phyloP scores from a whole-genome alignment of 30 jellyfish, hydroid and myxozoan species.

The Hydractinia symbiolongicarpus region DNA sequence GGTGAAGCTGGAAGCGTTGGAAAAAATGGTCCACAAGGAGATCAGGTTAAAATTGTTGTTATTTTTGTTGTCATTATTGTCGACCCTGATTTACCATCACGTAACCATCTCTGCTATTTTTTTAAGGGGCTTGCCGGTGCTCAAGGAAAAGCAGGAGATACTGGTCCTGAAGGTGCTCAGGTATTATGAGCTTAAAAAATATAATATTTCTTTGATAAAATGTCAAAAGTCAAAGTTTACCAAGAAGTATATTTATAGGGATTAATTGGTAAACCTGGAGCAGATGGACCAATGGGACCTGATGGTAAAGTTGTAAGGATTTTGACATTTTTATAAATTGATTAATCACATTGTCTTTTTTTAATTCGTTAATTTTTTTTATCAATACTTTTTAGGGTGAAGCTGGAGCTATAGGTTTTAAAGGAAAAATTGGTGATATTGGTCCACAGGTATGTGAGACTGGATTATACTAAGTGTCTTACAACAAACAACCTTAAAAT shows the following conservation, averaged over 20 bases:
- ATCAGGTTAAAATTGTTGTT: neutral
- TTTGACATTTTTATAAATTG: neutral
- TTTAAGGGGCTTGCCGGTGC: neutral
- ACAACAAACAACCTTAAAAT: too few relatives aligned
- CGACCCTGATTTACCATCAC: neutral
- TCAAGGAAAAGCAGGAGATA: slow-evolving; percentile 14
- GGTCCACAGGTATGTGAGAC: neutral
- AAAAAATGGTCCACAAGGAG: neutral
- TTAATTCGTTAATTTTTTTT: neutral
- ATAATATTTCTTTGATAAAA: neutral
- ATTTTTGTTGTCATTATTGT: neutral
- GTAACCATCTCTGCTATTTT: neutral
- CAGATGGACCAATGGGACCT: slow-evolving; percentile 8
- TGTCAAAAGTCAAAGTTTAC: neutral
- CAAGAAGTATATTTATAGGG: neutral
- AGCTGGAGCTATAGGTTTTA: slow-evolving; percentile 3
- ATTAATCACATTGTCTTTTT: neutral
- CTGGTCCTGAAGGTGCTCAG: slow-evolving; percentile 19
- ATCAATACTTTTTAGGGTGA: neutral
- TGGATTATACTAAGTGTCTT: too few relatives aligned
- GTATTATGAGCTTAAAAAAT: neutral
- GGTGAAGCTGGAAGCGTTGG: neutral
- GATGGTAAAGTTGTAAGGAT: neutral
- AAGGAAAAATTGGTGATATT: neutral
- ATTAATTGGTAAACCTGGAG: neutral